phyloP scores from a whole-genome alignment of 2,797 vertebrate species.

The Typhlichthys subterraneus region DNA sequence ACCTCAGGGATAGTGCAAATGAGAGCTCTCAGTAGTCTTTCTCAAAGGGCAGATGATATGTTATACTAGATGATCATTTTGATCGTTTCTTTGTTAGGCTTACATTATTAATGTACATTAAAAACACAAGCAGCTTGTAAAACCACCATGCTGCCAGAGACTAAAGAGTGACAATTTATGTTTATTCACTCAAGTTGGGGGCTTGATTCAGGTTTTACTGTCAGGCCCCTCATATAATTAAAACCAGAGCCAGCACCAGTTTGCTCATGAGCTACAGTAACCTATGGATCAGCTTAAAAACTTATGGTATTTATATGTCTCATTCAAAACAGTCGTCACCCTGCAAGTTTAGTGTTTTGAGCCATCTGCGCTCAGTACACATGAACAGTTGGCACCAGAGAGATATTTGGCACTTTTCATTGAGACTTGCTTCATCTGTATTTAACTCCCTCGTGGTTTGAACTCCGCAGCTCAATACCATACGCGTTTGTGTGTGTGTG shows the following conservation, averaged over 20 bases:
- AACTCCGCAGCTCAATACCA: neutral
- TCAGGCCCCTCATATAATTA: neutral
- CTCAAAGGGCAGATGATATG: neutral
- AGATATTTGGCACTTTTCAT: no score
- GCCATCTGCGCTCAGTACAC: constrained; percentile 13
- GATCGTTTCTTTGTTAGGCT: no score
- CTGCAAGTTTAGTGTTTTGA: neutral
- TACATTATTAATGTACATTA: constrained; percentile 1
- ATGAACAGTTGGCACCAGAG: no score
- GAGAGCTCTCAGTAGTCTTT: constrained; percentile 8
- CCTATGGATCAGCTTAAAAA: no score
- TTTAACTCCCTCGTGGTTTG: no score
- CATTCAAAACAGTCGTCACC: constrained; percentile 37
- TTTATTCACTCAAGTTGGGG: constrained; percentile 6
- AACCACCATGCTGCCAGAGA: constrained; percentile 9
- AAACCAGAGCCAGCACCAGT: neutral
- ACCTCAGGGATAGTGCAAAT: constrained; percentile 25
- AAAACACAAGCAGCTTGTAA: no score
- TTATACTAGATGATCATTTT: neutral
- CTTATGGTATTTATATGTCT: neutral
- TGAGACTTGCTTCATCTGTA: no score
- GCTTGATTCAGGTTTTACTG: constrained; percentile 17
- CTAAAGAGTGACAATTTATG: neutral
- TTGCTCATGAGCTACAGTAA: neutral
- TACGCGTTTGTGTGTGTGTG: neutral